Percentiles rank a stretch among this genome's conserved stretches.
Evolutionary conservation across 2,888 invertebrate species (phyloP).

Genomic region (Pristionchus japonicus): DNA sequence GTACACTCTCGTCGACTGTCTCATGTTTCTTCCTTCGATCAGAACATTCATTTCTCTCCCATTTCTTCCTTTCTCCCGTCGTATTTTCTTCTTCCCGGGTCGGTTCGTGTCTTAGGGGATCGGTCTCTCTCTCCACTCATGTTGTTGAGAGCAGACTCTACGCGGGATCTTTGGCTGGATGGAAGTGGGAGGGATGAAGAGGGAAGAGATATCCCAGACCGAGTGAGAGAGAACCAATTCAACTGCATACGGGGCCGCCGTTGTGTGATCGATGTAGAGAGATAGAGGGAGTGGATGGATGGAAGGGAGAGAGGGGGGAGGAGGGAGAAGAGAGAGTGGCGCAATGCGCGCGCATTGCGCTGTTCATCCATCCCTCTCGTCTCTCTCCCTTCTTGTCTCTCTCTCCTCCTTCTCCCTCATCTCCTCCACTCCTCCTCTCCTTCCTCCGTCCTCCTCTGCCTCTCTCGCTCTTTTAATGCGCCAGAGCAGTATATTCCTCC

Average conservation of each 20-base stretch:
- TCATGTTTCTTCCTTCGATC: not conserved
- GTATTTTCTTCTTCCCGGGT: not conserved
- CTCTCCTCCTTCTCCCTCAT: not conserved
- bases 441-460: constrained; percentile 17
- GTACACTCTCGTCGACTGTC: not conserved
- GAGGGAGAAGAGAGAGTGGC: constrained; percentile 28
- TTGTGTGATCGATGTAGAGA: constrained; percentile 47
- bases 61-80: not conserved
- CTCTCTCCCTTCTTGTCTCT: not conserved
- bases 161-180: constrained; percentile 16
- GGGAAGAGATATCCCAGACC: not conserved
- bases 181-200: constrained; percentile 22
- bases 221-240: not conserved
- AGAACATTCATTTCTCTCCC: not conserved
- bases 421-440: constrained; percentile 14
- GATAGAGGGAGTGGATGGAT: not conserved
- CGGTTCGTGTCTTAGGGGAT: not conserved
- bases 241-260: constrained; percentile 40
- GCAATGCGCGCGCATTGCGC: constrained; percentile 48
- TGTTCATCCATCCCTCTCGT: constrained; percentile 33
- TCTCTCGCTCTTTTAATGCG: constrained; percentile 31
- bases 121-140: not conserved
- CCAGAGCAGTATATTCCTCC: constrained; percentile 19
- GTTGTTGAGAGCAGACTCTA: constrained; percentile 5
- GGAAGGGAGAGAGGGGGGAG: not conserved